These are phyloP conservation scores for Dryobotodes eremita DNA, from an alignment of 2,888 invertebrate species.

Conservation along the genomic window DNA sequence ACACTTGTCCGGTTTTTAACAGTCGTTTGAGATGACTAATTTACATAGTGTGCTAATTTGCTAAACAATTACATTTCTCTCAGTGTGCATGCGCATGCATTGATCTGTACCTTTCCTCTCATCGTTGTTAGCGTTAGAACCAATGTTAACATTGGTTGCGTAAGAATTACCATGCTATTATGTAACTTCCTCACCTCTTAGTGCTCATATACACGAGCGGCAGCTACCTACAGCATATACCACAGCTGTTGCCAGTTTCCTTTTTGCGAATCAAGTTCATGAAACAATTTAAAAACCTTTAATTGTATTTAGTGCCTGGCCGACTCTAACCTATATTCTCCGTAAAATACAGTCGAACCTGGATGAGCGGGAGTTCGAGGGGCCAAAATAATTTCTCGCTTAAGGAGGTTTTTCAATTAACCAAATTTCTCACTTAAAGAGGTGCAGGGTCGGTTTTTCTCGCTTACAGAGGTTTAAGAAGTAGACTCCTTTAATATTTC, in stretches of 20 bases:
- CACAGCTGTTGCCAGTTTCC: neutral
- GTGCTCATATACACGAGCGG: neutral
- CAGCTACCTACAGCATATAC: constrained; percentile 15
- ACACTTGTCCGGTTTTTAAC: neutral
- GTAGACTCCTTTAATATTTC: too few relatives aligned
- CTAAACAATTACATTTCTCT: neutral
- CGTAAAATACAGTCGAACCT: neutral
- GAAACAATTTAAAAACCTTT: neutral
- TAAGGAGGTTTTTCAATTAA: too few relatives aligned
- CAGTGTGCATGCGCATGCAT: neutral
- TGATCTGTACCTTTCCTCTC: constrained; percentile 59
- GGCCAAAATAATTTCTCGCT: too few relatives aligned
- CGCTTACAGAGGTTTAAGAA: too few relatives aligned
- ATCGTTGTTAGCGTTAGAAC: constrained; percentile 59
- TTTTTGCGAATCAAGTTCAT: constrained; percentile 21
- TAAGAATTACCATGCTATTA: constrained; percentile 65
- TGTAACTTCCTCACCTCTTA: constrained; percentile 61
- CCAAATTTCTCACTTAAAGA: too few relatives aligned
- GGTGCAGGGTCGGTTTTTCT: too few relatives aligned
- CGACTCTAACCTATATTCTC: neutral
- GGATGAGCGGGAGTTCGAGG: too few relatives aligned
- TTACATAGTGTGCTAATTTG: neutral
- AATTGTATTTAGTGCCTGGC: neutral
- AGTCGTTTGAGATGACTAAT: neutral
- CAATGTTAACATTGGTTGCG: constrained; percentile 59